Base-by-base conservation (phyloP, 2,797 vertebrate species). In the Aphelocoma californica region DNA sequence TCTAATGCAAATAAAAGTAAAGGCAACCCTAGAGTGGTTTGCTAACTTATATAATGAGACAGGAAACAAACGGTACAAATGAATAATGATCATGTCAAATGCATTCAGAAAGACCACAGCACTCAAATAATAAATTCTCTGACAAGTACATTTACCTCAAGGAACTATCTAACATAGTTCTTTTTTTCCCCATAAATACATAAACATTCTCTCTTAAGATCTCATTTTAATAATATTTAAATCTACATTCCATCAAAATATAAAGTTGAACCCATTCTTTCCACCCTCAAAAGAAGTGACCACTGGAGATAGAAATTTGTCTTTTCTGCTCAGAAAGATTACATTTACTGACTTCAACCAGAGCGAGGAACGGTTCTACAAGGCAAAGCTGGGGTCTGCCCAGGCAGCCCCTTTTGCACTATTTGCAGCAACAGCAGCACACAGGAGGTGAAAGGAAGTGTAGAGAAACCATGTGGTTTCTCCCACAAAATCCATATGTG, bases 1-100 rank as follows among this genome's bases (percentile, higher is more conserved):
- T 81, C 81, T 91, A 93, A 96, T 45, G 60, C 85, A 94, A 95
- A 94, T 80, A 92, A 66, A 96, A 94, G 58, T 66, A 86, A 93
- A 97, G 85, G 77, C 80, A 96, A 93, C 45, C 48, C 53, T 60
- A 42, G 51, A 95, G 88, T 92, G 73, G 86, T 94, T 96, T 95
- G 78, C 61, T 86, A 92, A 81, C 86, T 79, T 92, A 80, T 20
- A 88, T 72, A 96, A 92, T 45, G 57, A 90, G 67, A 93, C 88
- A 82, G 90, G 80, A 93, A 94, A 91, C 73, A 96, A 96, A 81
- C 8, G 23, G 48, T n/a, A 34, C 38, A 86, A 81, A 56, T 83
- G 79, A 94, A 18, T 80, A 91, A 91, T 1, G 17, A 84, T 79
- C 66, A 31, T 12, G n/a, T 80, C 78, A 90, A 79, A 88, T 18